Evolutionary conservation across 2,797 vertebrate genomes (phyloP), one percentile per base, ranked within the genome.

Genomic region (Siniperca obscura): DNA sequence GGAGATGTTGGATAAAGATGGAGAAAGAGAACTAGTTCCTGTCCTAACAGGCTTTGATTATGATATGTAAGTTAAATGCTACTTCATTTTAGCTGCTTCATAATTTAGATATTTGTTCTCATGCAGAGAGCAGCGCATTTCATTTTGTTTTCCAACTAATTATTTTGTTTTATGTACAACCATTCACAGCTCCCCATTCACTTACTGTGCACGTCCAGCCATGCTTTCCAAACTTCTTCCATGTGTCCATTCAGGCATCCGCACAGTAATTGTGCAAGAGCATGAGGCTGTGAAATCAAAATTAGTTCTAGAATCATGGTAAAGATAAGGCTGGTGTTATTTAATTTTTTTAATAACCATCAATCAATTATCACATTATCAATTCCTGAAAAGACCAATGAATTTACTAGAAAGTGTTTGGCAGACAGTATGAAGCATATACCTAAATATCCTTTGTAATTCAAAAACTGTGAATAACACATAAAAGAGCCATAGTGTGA

Each of bases 101-200:
- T 59, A 4, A 73, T 48, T 59, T 36, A 50, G 3, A 38, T 69
- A 50, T 52, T 12, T 61, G 50, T 62, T 16, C n/a, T 21, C 42
- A 30, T 50, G 53, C n/a, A 53, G 25, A n/a, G 21, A 16, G n/a
- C 10, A 44, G 25, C 9, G 11, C 30, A 55, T 64, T 42, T 13
- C 9, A 70, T 60, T 57, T 52, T 0, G 2, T 56, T 82, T 38
- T n/a, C 5, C 12, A 42, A 8, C 19, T 10, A 25, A 25, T 59
- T n/a, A 70, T 42, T 50, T 36, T n/a, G 4, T 76, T 60, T 56
- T 81, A 17, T 36, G 44, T 60, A 7, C n/a, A 22, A 42, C n/a
- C n/a, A 36, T 46, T 8, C 8, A 27, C 44, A 53, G 34, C 12
- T 55, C 46, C n/a, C 2, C n/a, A 42, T 22, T 53, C 7, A 66